A percentile compares a stretch with the other conserved stretches of the same genome.
These are phyloP conservation scores for Drosophila imparisetae DNA, from an alignment of 2,888 invertebrate genomes.

Conservation along the genomic window DNA sequence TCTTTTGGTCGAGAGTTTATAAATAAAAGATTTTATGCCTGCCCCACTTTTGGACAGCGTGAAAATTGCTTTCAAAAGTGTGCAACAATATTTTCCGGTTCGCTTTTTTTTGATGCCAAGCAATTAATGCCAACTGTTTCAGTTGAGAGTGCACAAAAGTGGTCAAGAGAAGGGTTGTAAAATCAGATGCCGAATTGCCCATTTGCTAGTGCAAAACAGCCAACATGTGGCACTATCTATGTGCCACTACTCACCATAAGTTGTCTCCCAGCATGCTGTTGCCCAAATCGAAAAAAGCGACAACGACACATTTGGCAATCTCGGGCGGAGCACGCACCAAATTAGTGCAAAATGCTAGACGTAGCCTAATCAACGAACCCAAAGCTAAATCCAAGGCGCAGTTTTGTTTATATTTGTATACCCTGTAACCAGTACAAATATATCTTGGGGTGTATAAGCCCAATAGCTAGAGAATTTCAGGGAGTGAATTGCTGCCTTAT, in stretches of 20 bases:
- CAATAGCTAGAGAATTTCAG: too few species aligned
- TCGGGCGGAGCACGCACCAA: conserved; percentile 55
- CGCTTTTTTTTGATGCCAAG: neutral
- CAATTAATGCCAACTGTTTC: conserved; percentile 29
- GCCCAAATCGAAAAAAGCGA: conserved; percentile 10
- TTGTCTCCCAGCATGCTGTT: conserved; percentile 44
- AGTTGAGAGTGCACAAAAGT: neutral
- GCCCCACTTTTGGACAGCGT: conserved; percentile 57
- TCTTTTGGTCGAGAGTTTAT: conserved; percentile 36
- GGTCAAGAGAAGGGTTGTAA: conserved; percentile 55
- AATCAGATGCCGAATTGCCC: conserved; percentile 51
- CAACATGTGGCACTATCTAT: conserved; percentile 21
- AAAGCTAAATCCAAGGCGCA: conserved; percentile 33
- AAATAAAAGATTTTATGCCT: conserved; percentile 69
- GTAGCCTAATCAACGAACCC: conserved; percentile 60
- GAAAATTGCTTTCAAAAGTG: conserved; percentile 53
- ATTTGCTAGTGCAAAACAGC: conserved; percentile 36
- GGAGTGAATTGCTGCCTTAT: neutral
- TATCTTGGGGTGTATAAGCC: neutral
- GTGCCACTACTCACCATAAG: conserved; percentile 13
- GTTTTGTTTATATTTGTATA: conserved; percentile 18
- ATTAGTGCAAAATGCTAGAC: conserved; percentile 55
- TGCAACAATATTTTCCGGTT: conserved; percentile 54
- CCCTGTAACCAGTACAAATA: neutral
- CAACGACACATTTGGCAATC: conserved; percentile 57